Conservation (phyloP, 1,140 invertebrate genomes). For the Scylla paramamosain region DNA sequence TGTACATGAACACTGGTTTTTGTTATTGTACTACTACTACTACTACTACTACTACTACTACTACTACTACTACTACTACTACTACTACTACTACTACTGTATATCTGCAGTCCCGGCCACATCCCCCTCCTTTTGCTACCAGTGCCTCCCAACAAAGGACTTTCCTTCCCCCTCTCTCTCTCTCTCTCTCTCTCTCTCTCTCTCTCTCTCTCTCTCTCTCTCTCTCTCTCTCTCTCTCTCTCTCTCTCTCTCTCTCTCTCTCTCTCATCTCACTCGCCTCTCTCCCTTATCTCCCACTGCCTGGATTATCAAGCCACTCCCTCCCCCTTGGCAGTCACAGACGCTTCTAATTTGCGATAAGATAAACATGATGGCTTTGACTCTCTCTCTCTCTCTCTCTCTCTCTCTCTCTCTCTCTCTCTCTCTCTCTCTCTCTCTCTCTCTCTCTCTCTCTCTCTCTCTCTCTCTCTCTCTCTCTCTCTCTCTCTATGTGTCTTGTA, state of each 20-base stretch:
- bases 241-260: not conserved
- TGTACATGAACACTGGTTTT: no score
- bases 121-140: not conserved
- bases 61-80: no score
- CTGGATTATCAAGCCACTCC: not conserved
- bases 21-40: no score
- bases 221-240: not conserved
- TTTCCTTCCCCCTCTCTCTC: not conserved
- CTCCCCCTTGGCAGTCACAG: not conserved
- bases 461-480: no score
- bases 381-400: not conserved
- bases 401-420: slow-evolving; percentile 17
- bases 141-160: not conserved
- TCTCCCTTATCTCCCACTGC: not conserved
- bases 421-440: not conserved
- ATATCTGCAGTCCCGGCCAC: no score
- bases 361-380: not conserved
- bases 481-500: no score
- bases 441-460: not conserved
- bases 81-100: no score
- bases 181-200: not conserved
- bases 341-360: not conserved
- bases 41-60: no score
- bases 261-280: not conserved
- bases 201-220: no score